Conservation (phyloP, 2,888 invertebrate genomes). For the Xestia rhomboidea region DNA sequence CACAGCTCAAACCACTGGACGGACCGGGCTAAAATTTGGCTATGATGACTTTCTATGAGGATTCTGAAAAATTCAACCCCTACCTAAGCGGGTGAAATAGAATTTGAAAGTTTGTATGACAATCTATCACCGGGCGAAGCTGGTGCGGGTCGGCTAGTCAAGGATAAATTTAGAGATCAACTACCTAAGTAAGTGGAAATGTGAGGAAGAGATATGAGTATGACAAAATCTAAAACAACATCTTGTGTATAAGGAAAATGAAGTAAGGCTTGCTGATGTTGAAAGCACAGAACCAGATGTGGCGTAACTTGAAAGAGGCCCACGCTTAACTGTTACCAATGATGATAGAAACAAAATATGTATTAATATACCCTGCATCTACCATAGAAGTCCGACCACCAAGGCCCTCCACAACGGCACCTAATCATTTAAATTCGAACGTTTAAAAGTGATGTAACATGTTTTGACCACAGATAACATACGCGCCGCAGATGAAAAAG, state of each 20-base stretch:
- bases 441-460: slow-evolving; percentile 51
- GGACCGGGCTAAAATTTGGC: background rate
- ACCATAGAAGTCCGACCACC: slow-evolving; percentile 7
- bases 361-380: slow-evolving; percentile 7
- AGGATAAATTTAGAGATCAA: background rate
- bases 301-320: slow-evolving; percentile 34
- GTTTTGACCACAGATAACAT: slow-evolving; percentile 64
- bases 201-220: background rate
- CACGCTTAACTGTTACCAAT: slow-evolving; percentile 10
- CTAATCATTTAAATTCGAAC: slow-evolving; percentile 39
- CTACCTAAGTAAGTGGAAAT: background rate
- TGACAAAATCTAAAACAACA: slow-evolving; percentile 1
- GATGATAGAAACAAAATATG: slow-evolving; percentile 4
- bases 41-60: background rate
- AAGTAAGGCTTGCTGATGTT: slow-evolving; percentile 18
- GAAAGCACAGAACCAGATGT: slow-evolving; percentile 40
- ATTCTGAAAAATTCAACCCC: background rate
- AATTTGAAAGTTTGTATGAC: background rate
- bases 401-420: slow-evolving; percentile 34
- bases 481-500: slow-evolving; percentile 75
- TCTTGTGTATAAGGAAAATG: slow-evolving; percentile 1
- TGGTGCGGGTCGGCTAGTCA: background rate
- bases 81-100: background rate
- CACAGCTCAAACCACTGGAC: too few relatives aligned
- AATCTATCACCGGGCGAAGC: background rate